Base-by-base conservation (phyloP, 2,797 vertebrate species). In the Acrossocheilus wenchowensis region DNA sequence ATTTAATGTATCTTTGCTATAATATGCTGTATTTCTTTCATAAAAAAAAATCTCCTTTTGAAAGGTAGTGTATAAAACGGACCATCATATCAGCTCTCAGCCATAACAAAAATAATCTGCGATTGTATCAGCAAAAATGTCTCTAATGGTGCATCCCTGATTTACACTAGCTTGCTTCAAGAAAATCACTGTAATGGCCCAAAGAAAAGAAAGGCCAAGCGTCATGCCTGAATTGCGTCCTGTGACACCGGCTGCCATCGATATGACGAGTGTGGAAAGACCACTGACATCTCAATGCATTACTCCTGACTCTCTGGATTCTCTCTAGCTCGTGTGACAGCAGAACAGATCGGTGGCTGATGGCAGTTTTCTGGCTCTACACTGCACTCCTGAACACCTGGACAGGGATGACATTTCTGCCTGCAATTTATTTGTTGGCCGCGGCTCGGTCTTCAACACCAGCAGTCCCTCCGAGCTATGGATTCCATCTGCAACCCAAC, bases 361-460 rank as follows among this genome's bases (percentile, higher is more conserved):
- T 73, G 68, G 68, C 84, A 85, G 77, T 80, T 80, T 85, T 80
- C 77, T 85, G 84, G 84, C 84, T 85, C 84, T 73, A 73, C 84
- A 64, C 30, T 9, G 52, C 66, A 60, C 41, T 57, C 52, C 83
- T 34, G 36, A 79, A 85, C 77, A 85, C 77, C 84, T 85, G 84
- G 84, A 85, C 77, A 80, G 84, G n/a, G 41, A 85, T 85, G 84
- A 80, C 52, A 85, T 73, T 80, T 85, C 78, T 80, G 77, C 77
- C 21, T 80, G 68, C 77, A 48, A 85, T 72, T 85, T 85, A 85
- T 85, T 80, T 85, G 45, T 85, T 85, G 84, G 84, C 84, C 48
- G n/a, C 30, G 6, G 77, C 52, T 80, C 54, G 23, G 66, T 72
- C 77, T 79, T 62, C 66, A 36, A 80, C 77, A 80, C 2, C 52